Evolutionary conservation across 2,888 invertebrate species (phyloP).

Genomic region (Eumacrocentrus americanus): DNA sequence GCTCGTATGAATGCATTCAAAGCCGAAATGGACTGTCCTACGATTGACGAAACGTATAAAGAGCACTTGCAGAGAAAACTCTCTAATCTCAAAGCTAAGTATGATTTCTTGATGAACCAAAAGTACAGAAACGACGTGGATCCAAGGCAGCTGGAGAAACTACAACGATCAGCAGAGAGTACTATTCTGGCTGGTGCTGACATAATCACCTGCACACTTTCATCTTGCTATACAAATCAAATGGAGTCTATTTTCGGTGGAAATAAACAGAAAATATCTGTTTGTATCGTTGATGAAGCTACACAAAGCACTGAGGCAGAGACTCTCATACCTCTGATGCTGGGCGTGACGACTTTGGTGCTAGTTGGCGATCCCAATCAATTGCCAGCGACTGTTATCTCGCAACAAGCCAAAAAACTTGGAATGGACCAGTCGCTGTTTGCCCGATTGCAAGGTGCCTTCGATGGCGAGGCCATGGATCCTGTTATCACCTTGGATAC

Average conservation of each 20-base stretch:
- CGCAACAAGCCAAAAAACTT: constrained; percentile 73
- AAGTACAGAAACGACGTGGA: constrained; percentile 18
- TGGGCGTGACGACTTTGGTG: constrained; percentile 76
- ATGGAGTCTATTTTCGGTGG: constrained; percentile 56
- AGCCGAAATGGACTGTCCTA: constrained; percentile 24
- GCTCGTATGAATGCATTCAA: constrained; percentile 43
- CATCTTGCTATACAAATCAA: constrained; percentile 61
- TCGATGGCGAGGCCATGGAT: constrained; percentile 59
- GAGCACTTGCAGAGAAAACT: constrained; percentile 35
- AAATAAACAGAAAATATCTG: constrained; percentile 42
- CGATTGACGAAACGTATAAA: constrained; percentile 26
- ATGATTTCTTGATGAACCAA: constrained; percentile 37
- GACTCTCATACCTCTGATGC: constrained; percentile 77
- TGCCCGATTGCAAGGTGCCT: constrained; percentile 71
- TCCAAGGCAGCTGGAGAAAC: constrained; percentile 38
- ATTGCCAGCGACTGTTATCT: constrained; percentile 79
- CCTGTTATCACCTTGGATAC: constrained; percentile 67
- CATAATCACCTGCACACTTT: constrained; percentile 75
- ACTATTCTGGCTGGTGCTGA: constrained; percentile 67
- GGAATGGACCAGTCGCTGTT: constrained; percentile 80
- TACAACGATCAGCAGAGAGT: constrained; percentile 48
- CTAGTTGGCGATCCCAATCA: constrained; percentile 89
- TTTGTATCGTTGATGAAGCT: constrained; percentile 85
- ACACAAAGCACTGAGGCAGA: constrained; percentile 87
- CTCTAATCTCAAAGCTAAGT: constrained; percentile 30